Evolutionary conservation across 1,140 invertebrate species (phyloP).

Genomic region (Listronotus bonariensis): DNA sequence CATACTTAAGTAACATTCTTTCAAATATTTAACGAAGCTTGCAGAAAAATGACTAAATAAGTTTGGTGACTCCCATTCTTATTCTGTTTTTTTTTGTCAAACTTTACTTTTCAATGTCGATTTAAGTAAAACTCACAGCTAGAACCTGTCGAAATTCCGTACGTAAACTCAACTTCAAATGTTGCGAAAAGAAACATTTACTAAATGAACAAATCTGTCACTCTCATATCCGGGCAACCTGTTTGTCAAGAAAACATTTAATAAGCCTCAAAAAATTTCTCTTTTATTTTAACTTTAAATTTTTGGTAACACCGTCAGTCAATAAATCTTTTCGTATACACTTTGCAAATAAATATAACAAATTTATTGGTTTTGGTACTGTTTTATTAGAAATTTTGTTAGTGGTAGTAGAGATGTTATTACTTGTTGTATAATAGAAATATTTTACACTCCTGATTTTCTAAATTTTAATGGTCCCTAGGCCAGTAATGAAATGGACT

Average conservation of each 20-base stretch:
- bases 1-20: too few relatives aligned
- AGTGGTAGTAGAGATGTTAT: too few relatives aligned
- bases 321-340: background rate
- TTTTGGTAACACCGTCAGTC: background rate
- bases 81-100: too few relatives aligned
- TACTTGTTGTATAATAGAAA: too few relatives aligned
- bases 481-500: too few relatives aligned
- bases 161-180: background rate
- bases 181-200: background rate
- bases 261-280: slow-evolving; percentile 1
- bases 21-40: too few relatives aligned
- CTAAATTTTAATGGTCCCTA: too few relatives aligned
- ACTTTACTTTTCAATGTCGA: background rate
- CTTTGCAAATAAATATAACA: background rate
- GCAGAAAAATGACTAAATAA: too few relatives aligned
- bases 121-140: background rate
- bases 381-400: too few relatives aligned
- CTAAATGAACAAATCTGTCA: slow-evolving; percentile 8
- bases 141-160: background rate
- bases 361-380: too few relatives aligned
- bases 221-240: background rate
- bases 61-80: too few relatives aligned
- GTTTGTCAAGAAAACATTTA: slow-evolving; percentile 5
- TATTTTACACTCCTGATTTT: too few relatives aligned
- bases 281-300: background rate